Conservation (phyloP, 2,113 vertebrate species). For the Corythoichthys haematopterus region DNA sequence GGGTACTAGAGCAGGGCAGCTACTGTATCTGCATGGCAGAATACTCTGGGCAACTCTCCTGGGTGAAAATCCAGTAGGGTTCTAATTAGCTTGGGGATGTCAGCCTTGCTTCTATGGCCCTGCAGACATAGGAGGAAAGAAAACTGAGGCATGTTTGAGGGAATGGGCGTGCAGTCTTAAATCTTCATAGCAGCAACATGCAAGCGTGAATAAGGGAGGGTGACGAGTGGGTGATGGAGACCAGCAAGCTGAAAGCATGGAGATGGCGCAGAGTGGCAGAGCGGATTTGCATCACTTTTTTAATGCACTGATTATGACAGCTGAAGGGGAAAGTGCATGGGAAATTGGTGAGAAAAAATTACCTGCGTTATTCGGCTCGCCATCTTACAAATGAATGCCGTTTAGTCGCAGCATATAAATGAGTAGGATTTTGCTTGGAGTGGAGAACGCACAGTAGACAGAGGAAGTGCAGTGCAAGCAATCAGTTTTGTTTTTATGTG, state of each 20-base stretch:
- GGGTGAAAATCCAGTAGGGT: slow-evolving; percentile 36
- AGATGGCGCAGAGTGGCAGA: slow-evolving; percentile 33
- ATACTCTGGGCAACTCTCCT: slow-evolving; percentile 36
- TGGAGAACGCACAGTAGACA: slow-evolving; percentile 36
- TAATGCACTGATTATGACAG: slow-evolving; percentile 93
- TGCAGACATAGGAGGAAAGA: slow-evolving; percentile 9
- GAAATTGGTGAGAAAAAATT: slow-evolving; percentile 88
- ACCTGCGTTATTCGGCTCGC: slow-evolving; percentile 79
- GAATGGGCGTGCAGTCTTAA: slow-evolving; percentile 78
- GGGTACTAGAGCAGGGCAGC: slow-evolving; percentile 19
- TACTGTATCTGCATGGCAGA: slow-evolving; percentile 31
- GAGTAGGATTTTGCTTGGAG: slow-evolving; percentile 80
- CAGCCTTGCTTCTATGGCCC: slow-evolving; percentile 36
- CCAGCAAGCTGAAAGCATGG: slow-evolving; percentile 23
- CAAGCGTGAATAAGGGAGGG: slow-evolving; percentile 44
- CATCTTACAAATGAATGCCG: slow-evolving; percentile 80
- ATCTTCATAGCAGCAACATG: slow-evolving; percentile 89
- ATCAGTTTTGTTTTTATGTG: slow-evolving; percentile 58
- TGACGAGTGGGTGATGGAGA: slow-evolving; percentile 56
- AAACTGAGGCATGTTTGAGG: slow-evolving; percentile 23
- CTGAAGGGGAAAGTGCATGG: slow-evolving; percentile 74
- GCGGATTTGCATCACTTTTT: slow-evolving; percentile 54
- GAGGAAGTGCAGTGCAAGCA: slow-evolving; percentile 56
- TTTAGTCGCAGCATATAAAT: slow-evolving; percentile 89
- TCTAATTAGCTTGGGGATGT: slow-evolving; percentile 45